These are phyloP conservation scores for Plebejus melissa DNA, from an alignment of 2,888 invertebrate genomes.

Conservation along the genomic window DNA sequence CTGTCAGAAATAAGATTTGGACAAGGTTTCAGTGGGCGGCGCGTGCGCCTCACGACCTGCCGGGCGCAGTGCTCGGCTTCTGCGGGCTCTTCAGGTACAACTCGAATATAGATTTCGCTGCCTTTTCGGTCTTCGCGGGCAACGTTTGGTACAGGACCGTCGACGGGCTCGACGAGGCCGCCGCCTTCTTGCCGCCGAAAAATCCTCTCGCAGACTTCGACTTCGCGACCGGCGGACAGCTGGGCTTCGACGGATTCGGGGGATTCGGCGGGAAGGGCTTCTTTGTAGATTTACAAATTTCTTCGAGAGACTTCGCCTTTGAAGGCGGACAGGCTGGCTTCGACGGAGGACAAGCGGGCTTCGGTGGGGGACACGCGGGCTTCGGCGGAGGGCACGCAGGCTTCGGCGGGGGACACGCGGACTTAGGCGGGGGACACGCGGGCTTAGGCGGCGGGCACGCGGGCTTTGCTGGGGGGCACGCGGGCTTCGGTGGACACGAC, in stretches of 20 bases:
- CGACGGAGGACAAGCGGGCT: background rate
- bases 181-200: background rate
- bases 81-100: background rate
- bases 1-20: background rate
- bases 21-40: background rate
- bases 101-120: background rate
- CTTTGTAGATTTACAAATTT: slow-evolving; percentile 4
- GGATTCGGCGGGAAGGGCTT: background rate
- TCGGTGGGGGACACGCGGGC: background rate
- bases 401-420: background rate
- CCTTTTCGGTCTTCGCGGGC: background rate
- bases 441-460: background rate
- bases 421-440: background rate
- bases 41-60: background rate
- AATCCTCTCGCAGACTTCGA: background rate
- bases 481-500: background rate
- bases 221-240: background rate
- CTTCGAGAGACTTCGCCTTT: background rate
- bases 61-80: background rate
- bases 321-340: background rate
- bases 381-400: background rate
- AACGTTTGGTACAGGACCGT: background rate
- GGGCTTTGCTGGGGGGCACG: background rate
- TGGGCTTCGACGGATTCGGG: background rate
- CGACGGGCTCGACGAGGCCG: background rate